These are phyloP conservation scores for Picus viridis DNA, from an alignment of 2,797 vertebrate species.

Conservation along the genomic window DNA sequence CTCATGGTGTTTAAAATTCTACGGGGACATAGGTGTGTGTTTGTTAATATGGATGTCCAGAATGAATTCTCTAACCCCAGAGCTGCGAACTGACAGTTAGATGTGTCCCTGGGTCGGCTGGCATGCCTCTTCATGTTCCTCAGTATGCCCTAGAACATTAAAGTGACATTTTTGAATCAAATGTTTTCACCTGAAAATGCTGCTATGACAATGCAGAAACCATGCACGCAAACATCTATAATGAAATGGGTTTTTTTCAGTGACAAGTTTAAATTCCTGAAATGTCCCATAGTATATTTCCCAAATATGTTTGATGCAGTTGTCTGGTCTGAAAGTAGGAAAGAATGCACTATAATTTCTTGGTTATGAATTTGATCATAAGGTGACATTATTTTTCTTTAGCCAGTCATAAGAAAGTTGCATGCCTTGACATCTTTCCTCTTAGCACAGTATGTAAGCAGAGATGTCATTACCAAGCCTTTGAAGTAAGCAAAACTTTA, in stretches of 20 bases:
- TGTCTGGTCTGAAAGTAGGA: not conserved
- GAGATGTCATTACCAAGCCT: not conserved
- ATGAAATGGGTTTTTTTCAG: not conserved
- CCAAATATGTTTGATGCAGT: not conserved
- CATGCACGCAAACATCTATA: not conserved
- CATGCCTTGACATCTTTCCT: conserved; percentile 8
- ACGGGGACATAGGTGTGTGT: not conserved
- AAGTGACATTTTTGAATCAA: not conserved
- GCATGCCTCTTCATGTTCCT: not conserved
- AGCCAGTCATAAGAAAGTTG: not conserved
- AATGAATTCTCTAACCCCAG: not conserved
- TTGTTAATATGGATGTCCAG: not conserved
- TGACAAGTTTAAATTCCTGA: not conserved
- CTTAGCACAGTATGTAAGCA: not conserved
- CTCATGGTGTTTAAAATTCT: not conserved
- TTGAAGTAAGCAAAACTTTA: conserved; percentile 1
- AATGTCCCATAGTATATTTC: not conserved
- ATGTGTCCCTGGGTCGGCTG: not conserved
- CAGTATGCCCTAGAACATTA: not conserved
- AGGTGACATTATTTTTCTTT: not conserved
- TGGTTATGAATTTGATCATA: conserved; percentile 34
- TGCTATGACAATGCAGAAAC: not conserved
- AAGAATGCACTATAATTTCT: not conserved
- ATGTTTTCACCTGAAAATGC: not conserved
- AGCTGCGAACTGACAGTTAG: not conserved